phyloP scores from a whole-genome alignment of 2,888 invertebrate species.

The Sphinx pinastri region DNA sequence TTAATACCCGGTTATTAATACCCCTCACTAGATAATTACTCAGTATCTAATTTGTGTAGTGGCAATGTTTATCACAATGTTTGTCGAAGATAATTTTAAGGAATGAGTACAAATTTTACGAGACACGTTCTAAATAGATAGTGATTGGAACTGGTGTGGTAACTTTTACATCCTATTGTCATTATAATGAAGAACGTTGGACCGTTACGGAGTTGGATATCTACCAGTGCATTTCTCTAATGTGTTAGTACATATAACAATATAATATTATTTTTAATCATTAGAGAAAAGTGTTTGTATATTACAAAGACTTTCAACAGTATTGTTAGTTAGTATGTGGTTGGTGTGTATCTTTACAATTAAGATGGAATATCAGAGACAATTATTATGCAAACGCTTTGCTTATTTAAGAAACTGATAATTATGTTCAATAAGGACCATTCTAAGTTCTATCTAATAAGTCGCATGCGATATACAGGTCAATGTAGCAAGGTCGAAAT shows the following conservation, averaged over 20 bases:
- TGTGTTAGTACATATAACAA: not conserved
- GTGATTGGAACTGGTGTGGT: constrained; percentile 13
- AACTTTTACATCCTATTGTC: constrained; percentile 21
- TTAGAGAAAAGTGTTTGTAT: too few relatives aligned
- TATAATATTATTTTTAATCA: not conserved
- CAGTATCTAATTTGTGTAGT: not conserved
- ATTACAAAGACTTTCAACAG: too few relatives aligned
- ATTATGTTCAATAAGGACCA: too few relatives aligned
- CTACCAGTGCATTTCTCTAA: not conserved
- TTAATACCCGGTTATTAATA: not conserved
- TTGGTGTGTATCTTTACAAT: too few relatives aligned
- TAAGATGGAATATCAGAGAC: too few relatives aligned
- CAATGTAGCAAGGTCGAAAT: too few relatives aligned
- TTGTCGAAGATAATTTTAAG: constrained; percentile 11
- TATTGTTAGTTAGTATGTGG: too few relatives aligned
- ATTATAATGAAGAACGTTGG: constrained; percentile 8
- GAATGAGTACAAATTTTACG: constrained; percentile 14
- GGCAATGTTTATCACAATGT: not conserved
- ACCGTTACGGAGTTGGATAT: constrained; percentile 11
- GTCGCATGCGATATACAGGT: too few relatives aligned
- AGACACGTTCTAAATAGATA: constrained; percentile 17
- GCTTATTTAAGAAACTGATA: too few relatives aligned
- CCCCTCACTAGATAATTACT: not conserved
- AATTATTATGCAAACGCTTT: too few relatives aligned
- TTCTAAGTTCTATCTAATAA: too few relatives aligned